Evolutionary conservation across 2,797 vertebrate genomes (phyloP).

Genomic region (Propithecus perrieri): DNA sequence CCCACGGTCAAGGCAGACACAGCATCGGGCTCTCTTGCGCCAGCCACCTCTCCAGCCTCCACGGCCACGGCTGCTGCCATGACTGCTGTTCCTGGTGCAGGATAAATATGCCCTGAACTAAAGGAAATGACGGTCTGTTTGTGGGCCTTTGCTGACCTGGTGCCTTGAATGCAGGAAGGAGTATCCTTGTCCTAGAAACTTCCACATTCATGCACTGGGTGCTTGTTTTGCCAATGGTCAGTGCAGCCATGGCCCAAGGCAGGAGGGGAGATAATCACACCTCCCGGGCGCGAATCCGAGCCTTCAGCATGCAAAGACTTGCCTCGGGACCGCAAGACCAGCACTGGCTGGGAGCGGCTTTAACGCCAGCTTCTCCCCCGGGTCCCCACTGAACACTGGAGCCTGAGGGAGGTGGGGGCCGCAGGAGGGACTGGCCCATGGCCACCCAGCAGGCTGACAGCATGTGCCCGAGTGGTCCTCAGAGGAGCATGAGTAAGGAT

Average conservation of each 20-base stretch:
- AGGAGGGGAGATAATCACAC: not conserved
- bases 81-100: not conserved
- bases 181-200: not conserved
- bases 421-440: not conserved
- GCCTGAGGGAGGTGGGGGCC: not conserved
- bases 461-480: not conserved
- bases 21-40: too few species aligned
- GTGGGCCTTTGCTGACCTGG: not conserved
- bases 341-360: not conserved
- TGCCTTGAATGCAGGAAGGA: not conserved
- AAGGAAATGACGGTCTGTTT: rapidly evolving
- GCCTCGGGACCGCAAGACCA: not conserved
- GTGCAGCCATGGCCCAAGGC: not conserved
- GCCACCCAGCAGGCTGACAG: not conserved
- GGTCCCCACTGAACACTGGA: not conserved
- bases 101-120: not conserved
- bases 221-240: not conserved
- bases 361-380: not conserved
- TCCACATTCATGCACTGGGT: not conserved
- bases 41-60: too few species aligned
- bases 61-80: rapidly evolving
- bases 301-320: not conserved
- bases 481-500: slow-evolving; percentile 21
- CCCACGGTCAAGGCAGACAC: not conserved
- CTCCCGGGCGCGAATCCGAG: not conserved